Percentiles rank a stretch among this genome's conserved stretches.
These are phyloP conservation scores for Sclerodermus sp. DNA, from an alignment of 2,888 invertebrate species.

Conservation along the genomic window DNA sequence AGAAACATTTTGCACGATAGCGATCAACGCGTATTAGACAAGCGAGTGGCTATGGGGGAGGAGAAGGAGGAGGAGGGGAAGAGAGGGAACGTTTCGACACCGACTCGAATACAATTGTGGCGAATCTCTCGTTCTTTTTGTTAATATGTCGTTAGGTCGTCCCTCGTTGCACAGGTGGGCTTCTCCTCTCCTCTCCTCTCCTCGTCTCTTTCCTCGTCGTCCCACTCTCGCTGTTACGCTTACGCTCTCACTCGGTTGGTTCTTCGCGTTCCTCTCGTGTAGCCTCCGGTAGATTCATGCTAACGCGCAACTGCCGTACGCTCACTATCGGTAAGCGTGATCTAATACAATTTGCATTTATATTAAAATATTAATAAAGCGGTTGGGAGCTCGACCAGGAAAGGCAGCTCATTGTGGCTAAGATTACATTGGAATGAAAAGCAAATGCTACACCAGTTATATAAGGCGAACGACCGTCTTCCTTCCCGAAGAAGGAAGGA, in stretches of 20 bases:
- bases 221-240: not conserved
- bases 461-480: not conserved
- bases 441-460: slow-evolving; percentile 26
- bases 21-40: no score
- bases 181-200: slow-evolving; percentile 3
- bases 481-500: no score
- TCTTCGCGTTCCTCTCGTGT: not conserved
- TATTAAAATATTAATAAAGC: slow-evolving; percentile 50
- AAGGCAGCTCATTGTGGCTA: slow-evolving; percentile 28
- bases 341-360: slow-evolving; percentile 52
- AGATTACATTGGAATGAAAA: slow-evolving; percentile 36
- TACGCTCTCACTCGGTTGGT: not conserved
- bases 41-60: no score
- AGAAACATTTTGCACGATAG: no score
- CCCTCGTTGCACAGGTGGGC: slow-evolving; percentile 4
- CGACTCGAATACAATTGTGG: no score
- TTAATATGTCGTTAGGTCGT: not conserved
- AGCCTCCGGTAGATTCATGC: not conserved
- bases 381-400: slow-evolving; percentile 17
- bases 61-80: no score
- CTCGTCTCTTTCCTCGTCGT: slow-evolving; percentile 2
- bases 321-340: slow-evolving; percentile 37
- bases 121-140: no score
- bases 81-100: no score
- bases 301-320: not conserved